phyloP scores from a whole-genome alignment of 2,797 vertebrate species.

The Sebastes variabilis region DNA sequence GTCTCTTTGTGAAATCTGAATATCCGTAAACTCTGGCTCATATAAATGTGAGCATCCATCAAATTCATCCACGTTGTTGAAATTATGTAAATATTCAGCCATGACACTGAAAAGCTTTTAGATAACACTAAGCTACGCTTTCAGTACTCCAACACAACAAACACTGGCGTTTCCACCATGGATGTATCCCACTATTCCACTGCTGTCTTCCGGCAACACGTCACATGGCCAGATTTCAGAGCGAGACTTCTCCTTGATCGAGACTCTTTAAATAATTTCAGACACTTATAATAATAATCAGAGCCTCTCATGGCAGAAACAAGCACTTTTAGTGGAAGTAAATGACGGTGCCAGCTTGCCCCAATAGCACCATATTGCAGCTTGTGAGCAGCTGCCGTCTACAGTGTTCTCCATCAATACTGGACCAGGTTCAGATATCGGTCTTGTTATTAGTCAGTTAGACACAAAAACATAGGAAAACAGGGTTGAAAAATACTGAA shows the following conservation, averaged over 20 bases:
- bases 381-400: background rate
- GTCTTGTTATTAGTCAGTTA: too few species aligned
- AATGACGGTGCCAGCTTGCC: background rate
- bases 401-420: background rate
- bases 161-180: background rate
- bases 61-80: background rate
- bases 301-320: background rate
- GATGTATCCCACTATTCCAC: background rate
- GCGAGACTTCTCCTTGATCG: background rate
- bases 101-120: background rate
- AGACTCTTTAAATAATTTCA: background rate
- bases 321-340: background rate
- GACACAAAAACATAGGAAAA: background rate
- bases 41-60: rapidly evolving
- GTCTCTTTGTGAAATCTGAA: background rate
- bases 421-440: too few species aligned
- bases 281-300: background rate
- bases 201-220: too few species aligned
- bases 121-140: background rate
- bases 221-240: background rate
- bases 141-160: background rate
- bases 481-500: background rate
- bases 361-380: background rate
- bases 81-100: background rate
- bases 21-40: background rate